phyloP scores from a whole-genome alignment of 2,797 vertebrate genomes.

The Cryptoblepharus egeriae region DNA sequence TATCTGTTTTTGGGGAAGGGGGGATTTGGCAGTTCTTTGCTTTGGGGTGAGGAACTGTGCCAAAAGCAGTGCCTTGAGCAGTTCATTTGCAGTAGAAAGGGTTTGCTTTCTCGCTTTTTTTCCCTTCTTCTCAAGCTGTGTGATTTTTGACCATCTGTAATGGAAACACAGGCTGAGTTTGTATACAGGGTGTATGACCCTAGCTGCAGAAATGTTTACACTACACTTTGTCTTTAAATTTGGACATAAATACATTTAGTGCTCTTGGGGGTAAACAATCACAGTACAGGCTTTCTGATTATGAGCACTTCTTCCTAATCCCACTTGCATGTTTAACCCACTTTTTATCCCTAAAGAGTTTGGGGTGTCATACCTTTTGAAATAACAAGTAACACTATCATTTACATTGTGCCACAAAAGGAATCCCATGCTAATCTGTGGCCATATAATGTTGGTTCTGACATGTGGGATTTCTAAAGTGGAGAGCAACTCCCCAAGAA shows the following conservation, averaged over 20 bases:
- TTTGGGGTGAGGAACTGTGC: conserved; percentile 54
- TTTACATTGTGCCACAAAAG: background rate
- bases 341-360: background rate
- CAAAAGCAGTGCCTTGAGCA: conserved; percentile 56
- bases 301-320: background rate
- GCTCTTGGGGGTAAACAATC: background rate
- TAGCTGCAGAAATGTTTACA: conserved; percentile 35
- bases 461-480: background rate
- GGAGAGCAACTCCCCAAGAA: background rate
- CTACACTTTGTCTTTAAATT: conserved; percentile 42
- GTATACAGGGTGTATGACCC: background rate
- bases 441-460: background rate
- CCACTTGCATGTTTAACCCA: background rate
- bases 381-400: background rate
- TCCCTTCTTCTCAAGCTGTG: conserved; percentile 24
- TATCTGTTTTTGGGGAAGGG: conserved; percentile 56
- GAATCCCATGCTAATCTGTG: background rate
- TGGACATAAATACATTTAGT: conserved; percentile 29
- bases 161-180: conserved; percentile 29
- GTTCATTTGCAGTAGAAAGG: conserved; percentile 52
- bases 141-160: conserved; percentile 43
- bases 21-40: conserved; percentile 61
- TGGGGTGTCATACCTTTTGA: background rate
- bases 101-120: conserved; percentile 41
- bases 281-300: background rate